Evolutionary conservation across 1,140 invertebrate species (phyloP).

Genomic region (Zaprionus ghesquierei): DNA sequence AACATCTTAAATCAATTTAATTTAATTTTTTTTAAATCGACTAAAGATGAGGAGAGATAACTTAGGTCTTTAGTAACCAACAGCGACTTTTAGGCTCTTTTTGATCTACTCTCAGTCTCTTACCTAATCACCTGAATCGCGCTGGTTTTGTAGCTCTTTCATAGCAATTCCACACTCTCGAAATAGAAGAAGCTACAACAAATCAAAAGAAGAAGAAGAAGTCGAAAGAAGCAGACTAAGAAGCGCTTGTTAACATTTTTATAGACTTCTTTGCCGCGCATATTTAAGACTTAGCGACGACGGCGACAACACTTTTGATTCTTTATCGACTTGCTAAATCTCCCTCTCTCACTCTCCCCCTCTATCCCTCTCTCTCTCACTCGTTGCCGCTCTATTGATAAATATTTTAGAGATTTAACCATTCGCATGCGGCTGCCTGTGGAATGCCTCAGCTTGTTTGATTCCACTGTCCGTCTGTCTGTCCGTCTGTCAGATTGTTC

Average conservation of each 20-base stretch:
- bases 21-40: no score
- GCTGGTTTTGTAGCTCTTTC: not conserved
- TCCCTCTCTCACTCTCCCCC: conserved; percentile 4
- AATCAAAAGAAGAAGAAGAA: not conserved
- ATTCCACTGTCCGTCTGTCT: not conserved
- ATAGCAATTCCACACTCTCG: not conserved
- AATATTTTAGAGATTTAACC: conserved; percentile 50
- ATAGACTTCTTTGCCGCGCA: conserved; percentile 39
- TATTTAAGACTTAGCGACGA: conserved; percentile 43
- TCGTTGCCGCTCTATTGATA: conserved; percentile 46
- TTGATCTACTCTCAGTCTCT: not conserved
- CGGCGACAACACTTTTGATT: conserved; percentile 39
- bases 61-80: not conserved
- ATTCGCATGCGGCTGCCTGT: conserved; percentile 23
- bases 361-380: conserved; percentile 22
- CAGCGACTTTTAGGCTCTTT: not conserved
- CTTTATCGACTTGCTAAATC: conserved; percentile 36
- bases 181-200: not conserved
- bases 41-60: no score
- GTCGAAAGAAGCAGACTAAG: conserved; percentile 14
- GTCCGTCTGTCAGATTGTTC: not conserved
- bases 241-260: conserved; percentile 51
- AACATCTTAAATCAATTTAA: no score
- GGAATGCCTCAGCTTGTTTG: not conserved
- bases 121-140: not conserved